phyloP scores from a whole-genome alignment of 2,888 invertebrate genomes.

The Argyresthia albistria region DNA sequence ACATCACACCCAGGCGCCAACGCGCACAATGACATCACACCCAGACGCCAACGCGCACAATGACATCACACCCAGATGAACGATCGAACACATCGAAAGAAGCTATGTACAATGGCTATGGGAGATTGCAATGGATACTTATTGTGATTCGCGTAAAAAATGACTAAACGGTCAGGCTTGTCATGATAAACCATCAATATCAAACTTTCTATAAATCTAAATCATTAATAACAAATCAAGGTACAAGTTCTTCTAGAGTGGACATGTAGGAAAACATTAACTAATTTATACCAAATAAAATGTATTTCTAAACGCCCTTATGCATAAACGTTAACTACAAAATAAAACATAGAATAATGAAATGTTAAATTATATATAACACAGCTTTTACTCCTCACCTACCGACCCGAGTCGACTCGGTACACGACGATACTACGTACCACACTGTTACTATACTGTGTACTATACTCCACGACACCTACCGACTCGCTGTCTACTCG shows the following conservation, averaged over 20 bases:
- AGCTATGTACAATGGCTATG: slow-evolving; percentile 38
- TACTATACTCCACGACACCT: slow-evolving; percentile 6
- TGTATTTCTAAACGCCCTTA: slow-evolving; percentile 68
- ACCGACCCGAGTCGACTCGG: slow-evolving; percentile 32
- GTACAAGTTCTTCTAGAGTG: slow-evolving; percentile 60
- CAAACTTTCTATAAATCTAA: slow-evolving; percentile 53
- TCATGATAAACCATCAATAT: slow-evolving; percentile 66
- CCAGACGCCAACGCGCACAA: slow-evolving; percentile 7
- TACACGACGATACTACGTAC: slow-evolving; percentile 17
- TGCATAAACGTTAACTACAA: slow-evolving; percentile 67
- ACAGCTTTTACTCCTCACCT: slow-evolving; percentile 63
- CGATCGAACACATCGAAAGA: slow-evolving; percentile 33
- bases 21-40: slow-evolving; percentile 53
- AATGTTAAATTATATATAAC: slow-evolving; percentile 71
- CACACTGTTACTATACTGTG: slow-evolving; percentile 53
- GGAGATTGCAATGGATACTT: slow-evolving; percentile 21
- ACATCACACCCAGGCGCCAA: slow-evolving; percentile 36
- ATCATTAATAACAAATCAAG: slow-evolving; percentile 62
- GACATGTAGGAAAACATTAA: slow-evolving; percentile 56
- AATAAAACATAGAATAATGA: slow-evolving; percentile 68
- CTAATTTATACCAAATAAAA: slow-evolving; percentile 64
- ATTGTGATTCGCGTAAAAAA: slow-evolving; percentile 23
- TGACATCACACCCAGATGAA: slow-evolving; percentile 25
- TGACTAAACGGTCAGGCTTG: slow-evolving; percentile 37
- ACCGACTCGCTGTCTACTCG: slow-evolving; percentile 6